Evolutionary conservation across 2,113 vertebrate genomes (phyloP), one percentile per base, ranked within the genome.

Genomic region (Panthera tigris): DNA sequence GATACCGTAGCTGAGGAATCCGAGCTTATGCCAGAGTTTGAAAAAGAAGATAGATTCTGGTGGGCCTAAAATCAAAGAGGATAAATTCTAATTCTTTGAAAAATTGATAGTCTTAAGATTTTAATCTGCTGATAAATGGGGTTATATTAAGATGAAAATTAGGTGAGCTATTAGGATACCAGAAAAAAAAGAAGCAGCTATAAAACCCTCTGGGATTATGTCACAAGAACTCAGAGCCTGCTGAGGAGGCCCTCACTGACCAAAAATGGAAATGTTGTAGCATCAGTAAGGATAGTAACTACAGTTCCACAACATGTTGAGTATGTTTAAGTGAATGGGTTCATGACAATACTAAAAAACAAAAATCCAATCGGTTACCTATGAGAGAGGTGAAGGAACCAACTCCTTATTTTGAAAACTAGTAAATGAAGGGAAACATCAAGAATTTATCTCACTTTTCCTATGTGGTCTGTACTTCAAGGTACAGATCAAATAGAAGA

Each of bases 371-470:
- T 69, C 76, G 65, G 7, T 88, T 65, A 91, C 41, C 41, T 84
- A 9, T 78, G 79, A 83, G 39, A 88, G 48, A 39, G 63, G 50
- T 55, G 90, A 76, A 84, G 76, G 52, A 57, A 39, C 36, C 29
- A 41, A 5, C 31, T 90, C 61, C 73, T 95, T 89, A 91, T 87
- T 95, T 87, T 93, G 84, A 97, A 95, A 95, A 69, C 36, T 55
- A 83, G 41, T 65, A 50, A 95, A 86, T 61, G 41, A 45, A 41
- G 33, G 29, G 8, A 82, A 87, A 14, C 16, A 55, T n/a, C 8
- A n/a, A 86, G 50, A 27, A 76, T 76, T 61, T 84, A 27, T 41
- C 13, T 9, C 80, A 25, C 45, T 92, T 78, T 88, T 92, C 73
- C 25, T 39, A 10, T 61, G 25, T 92, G 66, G 45, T 81, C 36